Base-by-base conservation (phyloP, 1,140 invertebrate genomes). In the Lucilia cuprina region DNA sequence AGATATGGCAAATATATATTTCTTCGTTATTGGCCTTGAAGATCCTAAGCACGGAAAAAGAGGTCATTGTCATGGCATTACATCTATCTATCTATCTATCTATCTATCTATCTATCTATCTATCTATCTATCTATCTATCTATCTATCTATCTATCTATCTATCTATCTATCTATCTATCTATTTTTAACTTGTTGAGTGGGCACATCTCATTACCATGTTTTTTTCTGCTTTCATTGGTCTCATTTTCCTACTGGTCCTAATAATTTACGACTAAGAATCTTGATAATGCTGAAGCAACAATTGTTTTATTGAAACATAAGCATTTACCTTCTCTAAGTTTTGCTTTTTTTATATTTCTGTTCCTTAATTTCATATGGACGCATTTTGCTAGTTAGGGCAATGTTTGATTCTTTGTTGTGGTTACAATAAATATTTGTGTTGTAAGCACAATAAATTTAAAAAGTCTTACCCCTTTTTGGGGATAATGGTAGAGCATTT, bases 31-130 rank as follows among this genome's bases (percentile, higher is more conserved):
- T 80, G 77, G 77, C 41, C 77, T 80, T 80, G 77, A 80, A 80
- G 77, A 80, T 49, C 41, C 47, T 49, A 80, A 49, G 77, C 77
- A 80, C 41, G 47, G 77, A 80, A 80, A 80, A 80, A 80, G 77
- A 80, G 77, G 77, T 80, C 77, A 80, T 80, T 80, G 77, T 80
- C 77, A 80, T 80, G 77, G 77, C 77, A 49, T 80, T 80, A 80
- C 77, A 80, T n/a, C n/a, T n/a, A n/a, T n/a, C n/a, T n/a, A n/a
- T n/a, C n/a, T n/a, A n/a, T n/a, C n/a, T n/a, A n/a, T n/a, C n/a
- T n/a, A n/a, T n/a, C n/a, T n/a, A n/a, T n/a, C n/a, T n/a, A n/a
- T n/a, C n/a, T n/a, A n/a, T n/a, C n/a, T n/a, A n/a, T n/a, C n/a
- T n/a, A n/a, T n/a, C n/a, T n/a, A n/a, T n/a, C n/a, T n/a, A n/a